Conservation (phyloP, 2,888 invertebrate genomes). For the Mesorhabditis spiculigera region DNA sequence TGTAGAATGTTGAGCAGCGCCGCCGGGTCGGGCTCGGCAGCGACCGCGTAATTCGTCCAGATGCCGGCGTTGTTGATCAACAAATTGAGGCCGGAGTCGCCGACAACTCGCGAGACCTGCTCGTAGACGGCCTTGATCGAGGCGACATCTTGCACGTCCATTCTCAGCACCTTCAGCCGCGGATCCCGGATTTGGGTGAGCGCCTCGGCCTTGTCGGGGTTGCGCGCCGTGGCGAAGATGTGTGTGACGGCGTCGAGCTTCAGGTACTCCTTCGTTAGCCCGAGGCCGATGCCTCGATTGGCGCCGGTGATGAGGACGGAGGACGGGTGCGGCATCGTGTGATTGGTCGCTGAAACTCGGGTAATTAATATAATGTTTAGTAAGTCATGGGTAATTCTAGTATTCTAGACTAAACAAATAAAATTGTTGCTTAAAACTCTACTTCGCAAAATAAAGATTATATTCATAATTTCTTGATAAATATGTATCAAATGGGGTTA, state of each 20-base stretch:
- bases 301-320: no score
- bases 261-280: background rate
- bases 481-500: no score
- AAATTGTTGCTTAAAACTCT: no score
- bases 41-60: background rate
- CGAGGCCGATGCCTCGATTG: background rate
- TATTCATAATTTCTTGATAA: no score
- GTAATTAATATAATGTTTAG: no score
- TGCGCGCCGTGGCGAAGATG: conserved; percentile 7
- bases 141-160: background rate
- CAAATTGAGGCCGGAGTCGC: background rate
- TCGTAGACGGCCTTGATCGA: conserved; percentile 1
- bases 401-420: no score
- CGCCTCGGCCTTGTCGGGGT: conserved; percentile 6
- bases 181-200: background rate
- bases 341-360: no score
- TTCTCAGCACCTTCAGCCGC: background rate
- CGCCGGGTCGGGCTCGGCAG: background rate
- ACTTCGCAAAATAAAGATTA: no score
- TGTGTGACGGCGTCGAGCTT: background rate
- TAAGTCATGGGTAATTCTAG: no score
- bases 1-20: background rate
- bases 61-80: conserved; percentile 8
- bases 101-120: background rate
- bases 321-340: no score